Conservation (phyloP, 2,888 invertebrate species). For the Nebria brevicollis region DNA sequence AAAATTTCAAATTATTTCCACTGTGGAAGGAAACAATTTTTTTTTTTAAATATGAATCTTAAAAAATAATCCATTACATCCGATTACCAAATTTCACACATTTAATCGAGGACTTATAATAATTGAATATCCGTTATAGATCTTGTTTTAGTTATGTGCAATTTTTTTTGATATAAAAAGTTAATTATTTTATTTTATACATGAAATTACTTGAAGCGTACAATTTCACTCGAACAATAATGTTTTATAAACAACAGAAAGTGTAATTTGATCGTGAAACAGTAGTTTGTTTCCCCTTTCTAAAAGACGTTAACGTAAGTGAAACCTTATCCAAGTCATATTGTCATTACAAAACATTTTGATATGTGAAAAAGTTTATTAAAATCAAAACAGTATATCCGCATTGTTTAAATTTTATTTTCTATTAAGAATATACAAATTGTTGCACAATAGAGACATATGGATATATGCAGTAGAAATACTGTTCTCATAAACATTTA, state of each 20-base stretch:
- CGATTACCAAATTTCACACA: no score
- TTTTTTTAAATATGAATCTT: no score
- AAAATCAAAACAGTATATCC: not conserved
- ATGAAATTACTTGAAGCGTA: not conserved
- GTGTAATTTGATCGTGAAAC: not conserved
- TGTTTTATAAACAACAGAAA: not conserved
- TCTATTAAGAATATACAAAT: not conserved
- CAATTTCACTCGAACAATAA: not conserved
- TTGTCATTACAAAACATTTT: not conserved
- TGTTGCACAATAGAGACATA: not conserved
- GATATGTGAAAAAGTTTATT: not conserved
- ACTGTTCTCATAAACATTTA: not conserved
- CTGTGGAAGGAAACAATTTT: no score
- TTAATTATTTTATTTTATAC: not conserved
- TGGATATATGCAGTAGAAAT: not conserved
- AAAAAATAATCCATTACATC: no score
- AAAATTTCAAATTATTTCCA: no score
- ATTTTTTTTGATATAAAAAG: not conserved
- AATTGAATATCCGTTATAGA: no score
- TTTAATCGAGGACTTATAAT: no score
- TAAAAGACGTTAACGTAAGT: not conserved
- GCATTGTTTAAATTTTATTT: not conserved
- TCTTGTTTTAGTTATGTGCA: no score
- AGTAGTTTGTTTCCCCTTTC: not conserved
- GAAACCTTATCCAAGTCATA: not conserved